A percentile compares a stretch with the other conserved stretches of the same genome.
These are phyloP conservation scores for Fukomys damarensis DNA, from an alignment of 2,113 vertebrate genomes.

Conservation along the genomic window DNA sequence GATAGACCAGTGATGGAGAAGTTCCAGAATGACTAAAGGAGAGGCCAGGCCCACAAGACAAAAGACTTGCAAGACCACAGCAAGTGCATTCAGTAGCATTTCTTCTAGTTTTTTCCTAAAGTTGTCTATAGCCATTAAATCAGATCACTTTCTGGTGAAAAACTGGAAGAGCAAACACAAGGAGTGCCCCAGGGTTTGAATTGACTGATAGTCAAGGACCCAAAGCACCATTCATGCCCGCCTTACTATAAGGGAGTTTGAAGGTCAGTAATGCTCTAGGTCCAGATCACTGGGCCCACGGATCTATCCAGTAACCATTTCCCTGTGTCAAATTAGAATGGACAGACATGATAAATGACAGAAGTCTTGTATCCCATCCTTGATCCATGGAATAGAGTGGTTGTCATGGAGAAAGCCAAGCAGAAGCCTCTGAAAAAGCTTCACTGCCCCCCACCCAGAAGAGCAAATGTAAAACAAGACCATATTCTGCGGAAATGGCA, in stretches of 20 bases:
- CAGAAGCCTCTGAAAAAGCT: neutral
- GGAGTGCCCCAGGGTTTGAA: neutral
- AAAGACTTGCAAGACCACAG: neutral
- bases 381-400: neutral
- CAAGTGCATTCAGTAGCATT: neutral
- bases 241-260: neutral
- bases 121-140: neutral
- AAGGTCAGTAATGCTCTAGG: neutral
- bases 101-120: neutral
- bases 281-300: neutral
- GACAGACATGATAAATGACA: neutral
- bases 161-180: neutral
- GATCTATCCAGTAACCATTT: neutral
- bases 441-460: neutral
- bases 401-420: neutral
- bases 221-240: neutral
- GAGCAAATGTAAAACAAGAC: neutral
- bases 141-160: neutral
- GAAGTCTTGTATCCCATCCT: neutral
- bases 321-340: neutral
- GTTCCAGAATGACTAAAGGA: neutral
- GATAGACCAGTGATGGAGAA: neutral
- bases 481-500: neutral
- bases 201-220: neutral
- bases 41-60: neutral